Conservation (phyloP, 2,797 vertebrate species). For the Columba guinea region DNA sequence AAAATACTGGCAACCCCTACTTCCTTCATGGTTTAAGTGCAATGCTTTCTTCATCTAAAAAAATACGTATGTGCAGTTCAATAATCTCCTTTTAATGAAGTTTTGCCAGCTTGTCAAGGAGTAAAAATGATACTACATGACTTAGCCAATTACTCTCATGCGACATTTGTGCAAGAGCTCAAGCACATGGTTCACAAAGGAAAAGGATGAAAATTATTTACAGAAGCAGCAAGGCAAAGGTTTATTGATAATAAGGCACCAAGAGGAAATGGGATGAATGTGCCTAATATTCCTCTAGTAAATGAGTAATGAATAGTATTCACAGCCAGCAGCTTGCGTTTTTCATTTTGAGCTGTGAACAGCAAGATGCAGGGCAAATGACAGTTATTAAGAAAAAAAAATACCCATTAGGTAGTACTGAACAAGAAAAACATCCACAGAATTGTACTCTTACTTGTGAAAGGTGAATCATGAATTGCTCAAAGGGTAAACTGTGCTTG, state of each 20-base stretch:
- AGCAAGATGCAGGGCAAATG: neutral
- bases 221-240: neutral
- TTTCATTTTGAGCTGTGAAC: neutral
- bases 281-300: neutral
- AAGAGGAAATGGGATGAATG: slow-evolving; percentile 13
- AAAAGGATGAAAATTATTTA: slow-evolving; percentile 14
- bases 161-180: neutral
- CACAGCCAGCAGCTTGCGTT: neutral
- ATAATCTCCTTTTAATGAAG: neutral
- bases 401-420: neutral
- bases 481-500: neutral
- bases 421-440: neutral
- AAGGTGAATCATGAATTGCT: neutral
- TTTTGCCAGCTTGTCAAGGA: neutral
- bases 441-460: neutral
- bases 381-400: neutral
- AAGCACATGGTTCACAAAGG: neutral
- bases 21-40: neutral
- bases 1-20: neutral
- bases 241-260: slow-evolving; percentile 37
- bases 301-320: neutral
- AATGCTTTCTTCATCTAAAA: neutral
- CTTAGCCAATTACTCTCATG: neutral
- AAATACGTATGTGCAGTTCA: neutral
- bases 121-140: neutral